phyloP scores from a whole-genome alignment of 1,140 invertebrate species.

The Mactra quadrangularis region DNA sequence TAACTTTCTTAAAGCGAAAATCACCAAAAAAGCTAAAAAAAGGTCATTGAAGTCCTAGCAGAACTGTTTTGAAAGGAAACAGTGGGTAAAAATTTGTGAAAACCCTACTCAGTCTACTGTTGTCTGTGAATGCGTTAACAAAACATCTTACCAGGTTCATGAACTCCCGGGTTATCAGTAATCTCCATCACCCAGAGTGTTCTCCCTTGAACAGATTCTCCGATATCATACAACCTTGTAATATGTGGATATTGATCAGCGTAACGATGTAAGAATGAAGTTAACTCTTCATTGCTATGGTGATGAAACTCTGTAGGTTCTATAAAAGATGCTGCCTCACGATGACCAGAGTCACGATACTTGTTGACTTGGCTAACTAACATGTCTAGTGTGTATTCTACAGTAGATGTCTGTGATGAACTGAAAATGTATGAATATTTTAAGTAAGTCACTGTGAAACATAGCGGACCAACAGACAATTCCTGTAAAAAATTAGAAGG shows the following conservation, averaged over 20 bases:
- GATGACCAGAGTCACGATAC: constrained; percentile 73
- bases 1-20: too few relatives aligned
- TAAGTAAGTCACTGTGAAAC: not conserved
- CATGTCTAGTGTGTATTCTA: constrained; percentile 66
- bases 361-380: constrained; percentile 73
- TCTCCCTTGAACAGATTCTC: constrained; percentile 86
- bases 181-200: constrained; percentile 98
- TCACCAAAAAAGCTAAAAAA: too few relatives aligned
- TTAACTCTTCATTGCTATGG: constrained; percentile 95
- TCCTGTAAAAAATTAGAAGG: too few relatives aligned
- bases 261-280: constrained; percentile 91
- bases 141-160: constrained; percentile 94
- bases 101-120: too few relatives aligned
- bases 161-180: constrained; percentile 90
- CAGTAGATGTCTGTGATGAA: not conserved
- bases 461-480: too few relatives aligned
- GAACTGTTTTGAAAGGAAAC: too few relatives aligned
- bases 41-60: too few relatives aligned
- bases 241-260: constrained; percentile 90
- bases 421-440: not conserved
- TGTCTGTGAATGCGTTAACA: too few relatives aligned
- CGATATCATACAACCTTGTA: constrained; percentile 79
- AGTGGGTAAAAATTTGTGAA: too few relatives aligned
- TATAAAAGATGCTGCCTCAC: constrained; percentile 70
- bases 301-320: constrained; percentile 90